Conservation (phyloP, 2,888 invertebrate species). For the Sabellastarte sp. region DNA sequence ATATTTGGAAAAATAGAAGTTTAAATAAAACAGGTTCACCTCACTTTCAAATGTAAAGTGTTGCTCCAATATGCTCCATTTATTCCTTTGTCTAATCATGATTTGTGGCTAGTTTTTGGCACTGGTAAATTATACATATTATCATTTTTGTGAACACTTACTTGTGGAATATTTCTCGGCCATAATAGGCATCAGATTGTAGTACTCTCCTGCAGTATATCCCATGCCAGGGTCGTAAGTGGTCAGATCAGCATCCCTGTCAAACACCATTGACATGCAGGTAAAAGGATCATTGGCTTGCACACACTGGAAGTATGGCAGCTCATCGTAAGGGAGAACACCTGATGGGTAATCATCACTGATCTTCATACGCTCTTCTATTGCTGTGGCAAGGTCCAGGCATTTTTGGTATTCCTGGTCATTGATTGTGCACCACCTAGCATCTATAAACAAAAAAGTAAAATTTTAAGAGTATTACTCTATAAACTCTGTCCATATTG, state of each 20-base stretch:
- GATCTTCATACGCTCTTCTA: constrained; percentile 63
- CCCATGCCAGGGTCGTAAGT: constrained; percentile 93
- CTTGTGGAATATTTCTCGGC: constrained; percentile 50
- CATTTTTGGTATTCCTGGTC: constrained; percentile 80
- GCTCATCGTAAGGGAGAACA: constrained; percentile 16
- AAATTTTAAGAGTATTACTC: too few species aligned
- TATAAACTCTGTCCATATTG: too few species aligned
- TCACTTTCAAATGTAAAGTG: too few species aligned
- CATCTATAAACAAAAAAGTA: constrained; percentile 30
- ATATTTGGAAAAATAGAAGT: too few species aligned
- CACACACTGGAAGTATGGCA: constrained; percentile 22
- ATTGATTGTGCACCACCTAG: constrained; percentile 81
- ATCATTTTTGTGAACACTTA: too few species aligned
- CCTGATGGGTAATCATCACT: constrained; percentile 59
- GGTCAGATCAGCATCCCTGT: constrained; percentile 79
- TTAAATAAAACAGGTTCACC: too few species aligned
- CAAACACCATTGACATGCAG: constrained; percentile 81
- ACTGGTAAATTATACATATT: too few species aligned
- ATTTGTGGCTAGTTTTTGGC: too few species aligned
- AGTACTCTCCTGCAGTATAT: constrained; percentile 86
- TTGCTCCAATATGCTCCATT: too few species aligned
- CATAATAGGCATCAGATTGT: constrained; percentile 83
- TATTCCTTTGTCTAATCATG: too few species aligned
- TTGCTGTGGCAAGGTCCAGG: constrained; percentile 67
- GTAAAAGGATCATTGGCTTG: constrained; percentile 65